phyloP scores from a whole-genome alignment of 2,797 vertebrate species.

The Acomys russatus region DNA sequence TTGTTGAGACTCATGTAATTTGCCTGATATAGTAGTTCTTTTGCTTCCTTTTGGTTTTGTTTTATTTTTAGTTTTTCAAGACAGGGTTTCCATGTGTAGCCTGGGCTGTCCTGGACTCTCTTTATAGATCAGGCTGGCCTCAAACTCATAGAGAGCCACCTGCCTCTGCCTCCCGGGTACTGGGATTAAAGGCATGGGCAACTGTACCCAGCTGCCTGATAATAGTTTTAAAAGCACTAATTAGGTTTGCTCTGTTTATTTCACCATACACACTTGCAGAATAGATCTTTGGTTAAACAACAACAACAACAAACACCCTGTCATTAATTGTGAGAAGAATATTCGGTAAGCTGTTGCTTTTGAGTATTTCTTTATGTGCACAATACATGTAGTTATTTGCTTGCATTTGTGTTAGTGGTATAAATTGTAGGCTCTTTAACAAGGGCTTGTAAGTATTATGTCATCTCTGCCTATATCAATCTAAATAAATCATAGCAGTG shows the following conservation, averaged over 20 bases:
- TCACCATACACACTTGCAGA: neutral
- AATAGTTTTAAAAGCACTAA: slow-evolving; percentile 1
- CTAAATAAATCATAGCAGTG: neutral
- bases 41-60: too few relatives aligned
- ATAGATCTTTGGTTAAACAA: neutral
- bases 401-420: neutral
- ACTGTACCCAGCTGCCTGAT: neutral
- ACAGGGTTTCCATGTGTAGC: too few relatives aligned
- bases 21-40: too few relatives aligned
- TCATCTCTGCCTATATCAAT: neutral
- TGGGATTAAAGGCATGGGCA: too few relatives aligned
- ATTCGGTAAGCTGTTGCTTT: neutral
- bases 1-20: neutral
- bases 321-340: neutral
- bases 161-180: too few relatives aligned
- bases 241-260: neutral
- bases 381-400: neutral
- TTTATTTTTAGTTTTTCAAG: too few relatives aligned
- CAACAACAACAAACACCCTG: neutral
- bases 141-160: too few relatives aligned
- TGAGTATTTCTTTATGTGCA: neutral
- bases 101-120: too few relatives aligned
- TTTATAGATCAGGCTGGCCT: too few relatives aligned
- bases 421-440: slow-evolving; percentile 10
- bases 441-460: neutral